These are phyloP conservation scores for Alectura lathami DNA, from an alignment of 2,113 vertebrate genomes.

Conservation along the genomic window DNA sequence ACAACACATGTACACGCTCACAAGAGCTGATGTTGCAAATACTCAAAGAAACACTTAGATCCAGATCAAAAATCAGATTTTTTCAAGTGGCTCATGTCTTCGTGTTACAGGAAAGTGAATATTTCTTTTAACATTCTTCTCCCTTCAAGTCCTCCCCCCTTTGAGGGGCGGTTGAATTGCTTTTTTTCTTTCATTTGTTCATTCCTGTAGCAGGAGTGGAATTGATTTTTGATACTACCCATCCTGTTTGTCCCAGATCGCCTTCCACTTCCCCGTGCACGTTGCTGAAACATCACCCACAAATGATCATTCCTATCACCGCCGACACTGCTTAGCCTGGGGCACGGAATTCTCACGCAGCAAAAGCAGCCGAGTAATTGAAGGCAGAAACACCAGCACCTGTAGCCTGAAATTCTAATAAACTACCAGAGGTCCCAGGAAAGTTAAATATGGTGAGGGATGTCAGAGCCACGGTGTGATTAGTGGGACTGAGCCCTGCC, in stretches of 20 bases:
- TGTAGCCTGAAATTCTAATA: conserved; percentile 47
- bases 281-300: conserved; percentile 44
- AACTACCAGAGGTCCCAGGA: conserved; percentile 57
- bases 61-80: not conserved
- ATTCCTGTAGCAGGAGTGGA: not conserved
- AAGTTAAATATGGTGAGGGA: conserved; percentile 60
- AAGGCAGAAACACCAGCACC: conserved; percentile 20
- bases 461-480: not conserved
- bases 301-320: conserved; percentile 35
- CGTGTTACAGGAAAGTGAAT: not conserved
- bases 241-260: conserved; percentile 51
- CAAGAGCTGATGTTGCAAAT: accelerated
- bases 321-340: not conserved
- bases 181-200: not conserved
- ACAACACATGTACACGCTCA: accelerated
- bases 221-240: conserved; percentile 31
- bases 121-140: not conserved
- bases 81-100: accelerated
- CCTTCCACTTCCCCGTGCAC: conserved; percentile 33
- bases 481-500: conserved; percentile 24
- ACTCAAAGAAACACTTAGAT: not conserved
- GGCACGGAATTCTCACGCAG: not conserved
- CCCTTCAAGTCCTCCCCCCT: accelerated
- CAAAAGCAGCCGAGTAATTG: conserved; percentile 13
- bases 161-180: not conserved